Conservation (phyloP, 2,113 vertebrate genomes). For the Carlito syrichta region DNA sequence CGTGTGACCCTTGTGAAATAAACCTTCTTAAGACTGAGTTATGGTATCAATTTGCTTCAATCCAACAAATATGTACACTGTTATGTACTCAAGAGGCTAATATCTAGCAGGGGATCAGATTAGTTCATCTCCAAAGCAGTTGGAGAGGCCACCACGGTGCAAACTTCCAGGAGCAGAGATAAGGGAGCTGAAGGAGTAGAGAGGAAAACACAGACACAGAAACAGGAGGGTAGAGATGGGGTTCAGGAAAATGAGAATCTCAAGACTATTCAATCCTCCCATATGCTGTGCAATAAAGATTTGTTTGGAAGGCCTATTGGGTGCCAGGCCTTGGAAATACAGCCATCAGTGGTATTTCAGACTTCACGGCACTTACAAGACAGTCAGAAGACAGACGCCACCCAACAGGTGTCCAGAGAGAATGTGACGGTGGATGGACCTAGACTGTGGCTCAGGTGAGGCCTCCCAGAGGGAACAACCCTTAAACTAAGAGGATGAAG, state of each 20-base stretch:
- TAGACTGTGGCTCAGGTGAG: not conserved
- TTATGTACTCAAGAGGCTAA: conserved; percentile 46
- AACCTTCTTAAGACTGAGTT: conserved; percentile 74
- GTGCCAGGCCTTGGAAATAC: not conserved
- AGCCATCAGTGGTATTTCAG: not conserved
- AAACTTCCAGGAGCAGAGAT: conserved; percentile 32
- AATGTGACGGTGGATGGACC: no score
- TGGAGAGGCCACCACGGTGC: not conserved
- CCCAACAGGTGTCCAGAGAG: not conserved
- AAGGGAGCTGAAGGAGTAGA: not conserved
- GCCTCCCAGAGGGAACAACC: not conserved
- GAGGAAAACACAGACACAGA: not conserved
- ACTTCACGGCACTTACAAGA: not conserved
- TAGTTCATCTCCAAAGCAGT: conserved; percentile 62
- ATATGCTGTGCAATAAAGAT: not conserved
- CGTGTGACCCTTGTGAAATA: conserved; percentile 64
- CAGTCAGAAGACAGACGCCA: not conserved
- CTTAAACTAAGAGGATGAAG: not conserved
- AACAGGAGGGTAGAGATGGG: not conserved
- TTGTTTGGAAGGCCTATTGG: not conserved
- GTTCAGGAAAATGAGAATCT: not conserved
- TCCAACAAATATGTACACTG: conserved; percentile 56
- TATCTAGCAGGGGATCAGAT: conserved; percentile 60
- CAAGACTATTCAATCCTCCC: not conserved
- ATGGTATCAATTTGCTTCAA: conserved; percentile 68